Evolutionary conservation across 2,888 invertebrate genomes (phyloP).

Genomic region (Seira ritae): DNA sequence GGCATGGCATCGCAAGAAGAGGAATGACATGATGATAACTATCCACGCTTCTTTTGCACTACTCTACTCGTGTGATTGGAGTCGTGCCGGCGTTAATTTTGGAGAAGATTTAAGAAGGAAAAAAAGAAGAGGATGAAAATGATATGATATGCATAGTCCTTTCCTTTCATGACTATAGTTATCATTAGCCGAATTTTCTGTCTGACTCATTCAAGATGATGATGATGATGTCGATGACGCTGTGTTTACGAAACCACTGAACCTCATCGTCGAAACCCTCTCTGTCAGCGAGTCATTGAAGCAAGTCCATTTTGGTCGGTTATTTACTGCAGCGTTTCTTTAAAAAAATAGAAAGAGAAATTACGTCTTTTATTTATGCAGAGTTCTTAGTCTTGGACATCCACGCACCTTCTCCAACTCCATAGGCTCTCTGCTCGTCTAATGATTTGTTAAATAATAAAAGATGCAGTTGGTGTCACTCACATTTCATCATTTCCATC

Average conservation of each 20-base stretch:
- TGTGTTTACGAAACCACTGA: conserved; percentile 28
- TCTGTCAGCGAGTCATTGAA: conserved; percentile 54
- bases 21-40: conserved; percentile 57
- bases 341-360: no score
- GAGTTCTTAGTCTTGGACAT: no score
- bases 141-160: neutral
- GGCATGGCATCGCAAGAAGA: no score
- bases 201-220: conserved; percentile 38
- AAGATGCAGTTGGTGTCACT: conserved; percentile 47
- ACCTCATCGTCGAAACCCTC: conserved; percentile 36
- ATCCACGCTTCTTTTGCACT: conserved; percentile 64
- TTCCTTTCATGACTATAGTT: conserved; percentile 9
- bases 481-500: conserved; percentile 58
- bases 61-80: conserved; percentile 65
- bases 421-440: conserved; percentile 6
- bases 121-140: neutral
- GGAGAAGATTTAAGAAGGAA: neutral
- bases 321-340: conserved; percentile 55
- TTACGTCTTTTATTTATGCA: no score
- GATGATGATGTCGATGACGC: no score
- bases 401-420: no score
- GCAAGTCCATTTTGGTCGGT: conserved; percentile 35
- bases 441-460: conserved; percentile 50
- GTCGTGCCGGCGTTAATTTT: conserved; percentile 47
- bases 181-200: conserved; percentile 36